Evolutionary conservation across 2,113 vertebrate species (phyloP).

Genomic region (Nothobranchius furzeri): DNA sequence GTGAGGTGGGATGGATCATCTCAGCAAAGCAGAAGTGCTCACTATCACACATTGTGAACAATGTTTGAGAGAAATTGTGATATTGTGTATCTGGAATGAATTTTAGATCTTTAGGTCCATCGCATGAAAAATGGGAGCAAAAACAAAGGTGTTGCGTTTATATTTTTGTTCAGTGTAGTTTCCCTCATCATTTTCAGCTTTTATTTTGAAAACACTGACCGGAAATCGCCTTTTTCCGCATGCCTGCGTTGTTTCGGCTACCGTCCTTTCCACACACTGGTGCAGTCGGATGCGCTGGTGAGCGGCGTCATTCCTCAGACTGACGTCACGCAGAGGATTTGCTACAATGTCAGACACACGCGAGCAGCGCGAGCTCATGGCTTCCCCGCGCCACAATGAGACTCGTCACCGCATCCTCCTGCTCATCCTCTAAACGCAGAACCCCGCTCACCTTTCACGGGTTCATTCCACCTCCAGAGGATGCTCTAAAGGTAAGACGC

Average conservation of each 20-base stretch:
- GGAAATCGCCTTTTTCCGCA: constrained; percentile 44
- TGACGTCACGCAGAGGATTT: constrained; percentile 67
- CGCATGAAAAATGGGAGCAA: no score
- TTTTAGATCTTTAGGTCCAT: no score
- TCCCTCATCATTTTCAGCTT: background rate
- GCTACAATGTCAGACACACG: constrained; percentile 73
- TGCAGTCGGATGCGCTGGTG: constrained; percentile 34
- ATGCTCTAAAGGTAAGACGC: constrained; percentile 60
- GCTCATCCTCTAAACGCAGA: constrained; percentile 32
- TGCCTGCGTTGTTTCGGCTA: constrained; percentile 51
- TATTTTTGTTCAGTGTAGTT: no score
- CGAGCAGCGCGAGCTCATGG: constrained; percentile 55
- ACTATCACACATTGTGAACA: no score
- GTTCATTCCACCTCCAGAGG: constrained; percentile 6
- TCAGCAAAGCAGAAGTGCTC: no score
- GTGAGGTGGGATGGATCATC: no score
- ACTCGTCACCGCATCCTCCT: constrained; percentile 40
- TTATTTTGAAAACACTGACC: constrained; percentile 39
- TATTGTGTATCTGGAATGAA: no score
- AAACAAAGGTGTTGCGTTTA: no score
- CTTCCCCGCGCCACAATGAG: constrained; percentile 48
- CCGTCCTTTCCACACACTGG: background rate
- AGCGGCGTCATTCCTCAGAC: constrained; percentile 55
- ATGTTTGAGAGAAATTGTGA: no score
- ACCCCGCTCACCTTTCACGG: background rate